A percentile compares a stretch with the other conserved stretches of the same genome.
These are phyloP conservation scores for Nomada fabriciana DNA, from an alignment of 2,888 invertebrate species.

Conservation along the genomic window DNA sequence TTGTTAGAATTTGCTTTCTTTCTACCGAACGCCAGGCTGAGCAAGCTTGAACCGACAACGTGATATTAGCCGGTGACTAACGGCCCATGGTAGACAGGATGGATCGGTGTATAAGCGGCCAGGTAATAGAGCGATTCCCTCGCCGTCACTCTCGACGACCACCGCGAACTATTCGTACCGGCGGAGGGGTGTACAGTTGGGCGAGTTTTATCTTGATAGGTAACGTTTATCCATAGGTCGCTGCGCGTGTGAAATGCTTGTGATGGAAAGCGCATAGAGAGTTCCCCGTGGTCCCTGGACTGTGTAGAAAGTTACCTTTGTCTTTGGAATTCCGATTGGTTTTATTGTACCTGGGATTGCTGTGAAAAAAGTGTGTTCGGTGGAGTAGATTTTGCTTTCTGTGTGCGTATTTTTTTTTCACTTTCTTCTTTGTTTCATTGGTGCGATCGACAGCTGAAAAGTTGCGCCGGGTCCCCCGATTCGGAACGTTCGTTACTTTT, in stretches of 20 bases:
- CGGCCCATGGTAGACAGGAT: constrained; percentile 40
- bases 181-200: constrained; percentile 5
- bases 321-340: too few relatives aligned
- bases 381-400: too few relatives aligned
- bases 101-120: constrained; percentile 57
- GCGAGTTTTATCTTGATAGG: constrained; percentile 19
- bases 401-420: too few relatives aligned
- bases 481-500: not conserved
- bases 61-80: constrained; percentile 63
- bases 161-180: constrained; percentile 27
- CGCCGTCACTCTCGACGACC: constrained; percentile 45
- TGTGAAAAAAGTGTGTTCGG: too few relatives aligned
- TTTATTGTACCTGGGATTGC: too few relatives aligned
- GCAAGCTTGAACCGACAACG: constrained; percentile 30
- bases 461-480: not conserved
- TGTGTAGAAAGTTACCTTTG: too few relatives aligned
- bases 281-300: too few relatives aligned
- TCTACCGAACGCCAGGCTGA: constrained; percentile 18
- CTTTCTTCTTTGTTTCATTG: not conserved
- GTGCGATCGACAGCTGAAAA: not conserved
- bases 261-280: too few relatives aligned
- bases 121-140: constrained; percentile 66
- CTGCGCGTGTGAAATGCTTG: too few relatives aligned
- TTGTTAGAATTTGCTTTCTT: constrained; percentile 58
- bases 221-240: too few relatives aligned